Base-by-base conservation (phyloP, 2,797 vertebrate species). In the Austrolebias charrua region DNA sequence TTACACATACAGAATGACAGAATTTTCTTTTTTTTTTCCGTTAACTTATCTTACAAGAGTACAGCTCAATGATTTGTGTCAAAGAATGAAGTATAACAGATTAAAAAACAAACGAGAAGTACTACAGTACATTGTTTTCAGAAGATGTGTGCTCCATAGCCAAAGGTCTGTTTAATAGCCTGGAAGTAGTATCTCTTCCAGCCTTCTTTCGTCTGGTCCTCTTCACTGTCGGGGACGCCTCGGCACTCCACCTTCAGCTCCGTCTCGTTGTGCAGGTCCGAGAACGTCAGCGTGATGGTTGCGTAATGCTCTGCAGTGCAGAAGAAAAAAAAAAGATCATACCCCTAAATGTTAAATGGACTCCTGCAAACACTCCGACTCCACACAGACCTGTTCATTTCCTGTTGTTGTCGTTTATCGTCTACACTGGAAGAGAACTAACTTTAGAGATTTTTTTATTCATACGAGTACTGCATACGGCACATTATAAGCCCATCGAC, bases 81-180 rank as follows among this genome's bases (percentile, higher is more conserved):
- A 65, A 69, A 84, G 55, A 61, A 53, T 6, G 43, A 46, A 68
- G 52, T 54, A 63, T 59, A 50, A 61, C 56, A 66, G 43, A 55
- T 73, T 82, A 35, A 1, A 29, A 42, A 5, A 13, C 12, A 14
- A 48, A 49, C 6, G 42, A 24, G 38, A n/a, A 33, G 47, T 2
- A 55, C 54, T 57, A 76, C 49, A 49, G 55, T 0, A 49, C n/a
- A 20, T 14, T 0, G 11, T 68, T 66, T 81, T 95, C 95, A 98
- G 90, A 94, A 95, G 73, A 99, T 94, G 74, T 94, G 93, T 12
- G 95, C 94, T 0, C 96, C 96, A 0, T 90, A 98, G 77, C 97
- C 96, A 89, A 99, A 99, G 62, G 97, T 98, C 95, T 98, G 95
- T 95, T 96, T 98, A 71, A 99, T 98, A 82, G 95, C 93, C 58